A percentile compares a stretch with the other conserved stretches of the same genome.
Conservation (phyloP, 2,888 invertebrate species). For the Xestia rhomboidea region DNA sequence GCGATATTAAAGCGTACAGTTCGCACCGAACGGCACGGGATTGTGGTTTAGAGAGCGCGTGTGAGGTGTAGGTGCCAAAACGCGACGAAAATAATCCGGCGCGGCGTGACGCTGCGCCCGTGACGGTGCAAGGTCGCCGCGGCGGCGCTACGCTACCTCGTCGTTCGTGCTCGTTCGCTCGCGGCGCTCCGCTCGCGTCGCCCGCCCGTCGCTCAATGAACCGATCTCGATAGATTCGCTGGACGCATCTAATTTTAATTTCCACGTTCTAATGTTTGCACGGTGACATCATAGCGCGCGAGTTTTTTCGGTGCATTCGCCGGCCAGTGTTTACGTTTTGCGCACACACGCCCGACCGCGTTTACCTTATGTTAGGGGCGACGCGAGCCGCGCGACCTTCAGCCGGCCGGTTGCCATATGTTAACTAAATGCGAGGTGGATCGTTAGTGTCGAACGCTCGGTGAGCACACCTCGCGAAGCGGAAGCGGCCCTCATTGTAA, state of each 20-base stretch:
- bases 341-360: constrained; percentile 78
- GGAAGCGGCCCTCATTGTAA: constrained; percentile 39
- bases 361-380: constrained; percentile 77
- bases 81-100: constrained; percentile 88
- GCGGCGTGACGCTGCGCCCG: constrained; percentile 85
- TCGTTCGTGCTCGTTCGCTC: constrained; percentile 87
- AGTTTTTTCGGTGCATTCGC: constrained; percentile 86
- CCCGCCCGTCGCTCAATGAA: constrained; percentile 90
- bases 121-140: constrained; percentile 87
- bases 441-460: constrained; percentile 28
- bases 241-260: constrained; percentile 87
- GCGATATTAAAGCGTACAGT: constrained; percentile 74
- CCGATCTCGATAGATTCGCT: constrained; percentile 83
- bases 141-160: constrained; percentile 79
- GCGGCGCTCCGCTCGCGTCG: constrained; percentile 89
- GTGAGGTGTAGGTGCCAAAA: constrained; percentile 85
- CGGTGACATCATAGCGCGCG: constrained; percentile 88
- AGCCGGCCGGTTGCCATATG: constrained; percentile 64
- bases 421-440: constrained; percentile 56
- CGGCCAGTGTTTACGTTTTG: constrained; percentile 87
- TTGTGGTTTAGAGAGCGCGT: constrained; percentile 77
- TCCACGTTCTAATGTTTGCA: constrained; percentile 87
- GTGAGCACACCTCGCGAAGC: constrained; percentile 22
- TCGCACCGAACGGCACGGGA: constrained; percentile 73
- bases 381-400: constrained; percentile 80